Evolutionary conservation across 1,140 invertebrate genomes (phyloP).

Genomic region (Ostrea denselamellosa): DNA sequence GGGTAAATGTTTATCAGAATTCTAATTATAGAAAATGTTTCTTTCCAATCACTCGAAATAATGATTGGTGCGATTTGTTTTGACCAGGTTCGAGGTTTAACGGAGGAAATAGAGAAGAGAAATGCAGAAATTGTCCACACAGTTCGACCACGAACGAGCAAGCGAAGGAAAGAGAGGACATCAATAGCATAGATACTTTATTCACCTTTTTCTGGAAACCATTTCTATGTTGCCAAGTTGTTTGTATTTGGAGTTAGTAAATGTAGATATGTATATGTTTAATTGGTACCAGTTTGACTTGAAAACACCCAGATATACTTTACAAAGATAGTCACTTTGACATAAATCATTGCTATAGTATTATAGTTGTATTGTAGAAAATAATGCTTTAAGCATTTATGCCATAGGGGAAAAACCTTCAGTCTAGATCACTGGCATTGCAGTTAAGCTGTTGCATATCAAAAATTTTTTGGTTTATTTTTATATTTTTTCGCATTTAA

Average conservation of each 20-base stretch:
- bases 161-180: slow-evolving; percentile 12
- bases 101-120: slow-evolving; percentile 52
- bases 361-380: no score
- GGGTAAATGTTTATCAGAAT: slow-evolving; percentile 63
- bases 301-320: no score
- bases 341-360: no score
- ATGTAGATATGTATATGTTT: no score
- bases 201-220: background rate
- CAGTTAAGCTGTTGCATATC: no score
- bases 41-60: background rate
- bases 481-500: no score
- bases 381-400: no score
- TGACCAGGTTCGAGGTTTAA: slow-evolving; percentile 52
- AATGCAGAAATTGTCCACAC: slow-evolving; percentile 42
- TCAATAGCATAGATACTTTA: background rate
- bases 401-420: no score
- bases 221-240: background rate
- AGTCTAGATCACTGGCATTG: no score
- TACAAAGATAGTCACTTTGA: no score
- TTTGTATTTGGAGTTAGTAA: background rate
- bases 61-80: background rate
- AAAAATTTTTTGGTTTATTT: no score
- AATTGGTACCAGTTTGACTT: no score
- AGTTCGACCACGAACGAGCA: slow-evolving; percentile 43
- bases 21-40: background rate